Evolutionary conservation across 2,888 invertebrate species (phyloP).

Genomic region (Drosophila colorata): DNA sequence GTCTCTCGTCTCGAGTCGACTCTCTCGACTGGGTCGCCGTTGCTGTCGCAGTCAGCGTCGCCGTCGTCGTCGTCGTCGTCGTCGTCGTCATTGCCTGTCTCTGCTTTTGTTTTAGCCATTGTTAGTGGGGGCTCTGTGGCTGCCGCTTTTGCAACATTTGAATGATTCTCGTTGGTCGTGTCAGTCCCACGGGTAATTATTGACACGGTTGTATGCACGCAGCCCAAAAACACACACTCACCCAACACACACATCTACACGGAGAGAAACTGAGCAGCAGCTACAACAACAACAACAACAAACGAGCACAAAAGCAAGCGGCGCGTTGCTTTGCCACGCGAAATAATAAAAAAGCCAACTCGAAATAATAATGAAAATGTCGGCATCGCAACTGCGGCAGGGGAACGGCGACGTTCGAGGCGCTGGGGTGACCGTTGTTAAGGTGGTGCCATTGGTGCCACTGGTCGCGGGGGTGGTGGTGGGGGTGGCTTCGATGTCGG

Average conservation of each 20-base stretch:
- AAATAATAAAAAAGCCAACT: conserved; percentile 74
- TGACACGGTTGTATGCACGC: conserved; percentile 84
- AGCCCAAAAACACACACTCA: conserved; percentile 73
- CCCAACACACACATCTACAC: conserved; percentile 39
- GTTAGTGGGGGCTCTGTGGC: conserved; percentile 63
- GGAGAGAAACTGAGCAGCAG: conserved; percentile 43
- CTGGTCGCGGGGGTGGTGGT: conserved; percentile 11
- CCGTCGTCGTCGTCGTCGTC: background rate
- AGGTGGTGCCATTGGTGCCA: conserved; percentile 32
- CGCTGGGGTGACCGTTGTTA: conserved; percentile 19
- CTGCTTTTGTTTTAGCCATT: conserved; percentile 79
- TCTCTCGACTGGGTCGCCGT: conserved; percentile 50
- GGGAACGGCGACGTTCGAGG: conserved; percentile 16
- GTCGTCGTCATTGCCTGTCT: conserved; percentile 52
- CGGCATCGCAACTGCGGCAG: conserved; percentile 43
- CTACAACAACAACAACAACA: conserved; percentile 1
- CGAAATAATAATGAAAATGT: conserved; percentile 81
- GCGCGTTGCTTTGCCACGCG: conserved; percentile 75
- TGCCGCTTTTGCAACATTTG: conserved; percentile 81
- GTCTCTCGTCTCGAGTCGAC: conserved; percentile 47
- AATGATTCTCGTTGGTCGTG: conserved; percentile 83
- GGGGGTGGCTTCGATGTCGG: conserved; percentile 48
- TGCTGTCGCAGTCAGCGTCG: conserved; percentile 6
- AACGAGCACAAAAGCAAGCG: conserved; percentile 56
- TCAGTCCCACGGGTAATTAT: conserved; percentile 84